Base-by-base conservation (phyloP, 2,888 invertebrate genomes). In the Andrena chrysosceles region DNA sequence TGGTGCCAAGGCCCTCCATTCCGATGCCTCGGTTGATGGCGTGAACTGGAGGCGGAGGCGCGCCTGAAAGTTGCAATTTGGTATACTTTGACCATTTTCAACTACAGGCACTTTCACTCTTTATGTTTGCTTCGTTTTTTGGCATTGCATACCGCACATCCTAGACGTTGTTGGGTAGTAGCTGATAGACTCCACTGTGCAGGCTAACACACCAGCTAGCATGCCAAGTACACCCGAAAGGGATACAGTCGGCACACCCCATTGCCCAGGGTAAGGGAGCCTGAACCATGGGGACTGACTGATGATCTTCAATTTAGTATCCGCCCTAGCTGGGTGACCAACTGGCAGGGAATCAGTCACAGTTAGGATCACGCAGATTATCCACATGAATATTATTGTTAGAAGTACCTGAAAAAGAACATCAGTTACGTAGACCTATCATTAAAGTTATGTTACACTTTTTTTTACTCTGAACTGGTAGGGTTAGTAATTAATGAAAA, bases 101-200 rank as follows among this genome's bases (percentile, higher is more conserved):
- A 16, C 4, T 42, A 0, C 42, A 42, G 5, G 0, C 42, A 42
- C 5, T 42, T 42, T 4, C 16, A 42, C 16, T 16, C 42, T 42
- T 42, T 16, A 4, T 5, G 2, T 42, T 42, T 42, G 42, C 42
- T 42, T 16, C 16, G 42, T 42, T 56, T 23, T 23, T 3, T n/a
- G 0, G 0, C 60, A 42, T n/a, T 16, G 3, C 68, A 42, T 85
- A 96, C 96, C 96, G 85, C 97, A 96, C 97, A 97, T 97, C 92
- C 96, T 95, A 0, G 98, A 97, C 1, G 98, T 97, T n/a, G 98
- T 98, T 71, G 98, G 97, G 94, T 98, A 98, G 93, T 98, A 98
- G 90, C 98, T 98, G 81, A 98, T 96, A 4, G 97, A 97, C 93
- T 97, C 97, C 16, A 97, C 96, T 0, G 97, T 97, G 86, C 97